Base-by-base conservation (phyloP, 2,888 invertebrate genomes). In the Maniola hyperantus region DNA sequence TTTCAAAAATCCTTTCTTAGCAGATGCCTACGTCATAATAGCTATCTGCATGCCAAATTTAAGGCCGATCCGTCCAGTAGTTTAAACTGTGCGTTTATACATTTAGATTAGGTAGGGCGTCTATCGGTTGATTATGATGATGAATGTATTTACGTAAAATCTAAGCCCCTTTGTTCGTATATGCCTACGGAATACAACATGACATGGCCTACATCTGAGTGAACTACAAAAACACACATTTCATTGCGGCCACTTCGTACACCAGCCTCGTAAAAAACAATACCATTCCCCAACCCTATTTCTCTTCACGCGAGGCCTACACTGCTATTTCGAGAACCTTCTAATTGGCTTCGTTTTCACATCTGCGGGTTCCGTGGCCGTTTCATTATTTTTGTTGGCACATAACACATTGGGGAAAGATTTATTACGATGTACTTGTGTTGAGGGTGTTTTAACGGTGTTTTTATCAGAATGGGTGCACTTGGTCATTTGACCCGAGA, bases 311-410 rank as follows among this genome's bases (percentile, higher is more conserved):
- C 44, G 54, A 60, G 54, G 51, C 60, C 48, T 26, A 39, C 60
- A 33, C 34, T 46, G 64, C 57, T 70, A 70, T 70, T 71, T 64
- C 55, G 58, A 54, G 65, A 61, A 51, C 39, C 53, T 53, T 46
- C 64, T 72, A 73, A 73, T 73, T 73, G 71, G 70, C 67, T 69
- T 65, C 62, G 67, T 70, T 72, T 64, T 60, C 58, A 70, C 60
- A 61, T 63, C 61, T 66, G 60, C 15, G 66, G 65, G 58, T 55
- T 66, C 60, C 50, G 48, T 46, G 54, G 39, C n/a, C 42, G 33
- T 63, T 63, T 36, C 57, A 36, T 62, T 66, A 62, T 50, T 57
- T 6, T 57, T 42, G 20, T 20, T 1, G 42, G 11, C 10, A 39
- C 36, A 54, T 36, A 34, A 34, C 10, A 54, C 54, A 51, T 13